Evolutionary conservation across 2,797 vertebrate species (phyloP).

Genomic region (Octomys mimax): DNA sequence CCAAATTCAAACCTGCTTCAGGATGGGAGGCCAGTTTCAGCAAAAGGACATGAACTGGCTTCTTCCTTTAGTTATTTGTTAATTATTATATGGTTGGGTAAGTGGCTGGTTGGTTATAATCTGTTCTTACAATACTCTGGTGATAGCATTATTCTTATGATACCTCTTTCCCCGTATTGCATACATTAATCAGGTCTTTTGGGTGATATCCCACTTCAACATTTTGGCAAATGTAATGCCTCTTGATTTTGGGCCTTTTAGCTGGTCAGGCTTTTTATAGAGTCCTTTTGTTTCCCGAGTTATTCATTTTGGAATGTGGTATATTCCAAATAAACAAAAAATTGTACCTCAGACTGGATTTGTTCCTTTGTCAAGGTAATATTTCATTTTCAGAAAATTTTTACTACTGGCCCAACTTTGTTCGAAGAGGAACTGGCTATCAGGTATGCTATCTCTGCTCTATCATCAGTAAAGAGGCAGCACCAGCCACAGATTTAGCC

Average conservation of each 20-base stretch:
- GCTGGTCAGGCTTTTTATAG: neutral
- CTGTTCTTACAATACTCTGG: neutral
- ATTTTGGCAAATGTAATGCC: neutral
- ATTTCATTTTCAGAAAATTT: neutral
- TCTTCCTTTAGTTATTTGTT: neutral
- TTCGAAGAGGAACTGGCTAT: neutral
- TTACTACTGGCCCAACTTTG: neutral
- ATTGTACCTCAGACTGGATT: neutral
- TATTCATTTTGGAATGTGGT: neutral
- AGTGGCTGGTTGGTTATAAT: neutral
- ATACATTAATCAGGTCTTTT: neutral
- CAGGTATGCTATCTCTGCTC: neutral
- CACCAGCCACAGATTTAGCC: neutral
- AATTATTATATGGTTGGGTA: neutral
- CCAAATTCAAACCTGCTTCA: neutral
- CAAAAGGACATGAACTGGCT: neutral
- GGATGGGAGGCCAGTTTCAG: neutral
- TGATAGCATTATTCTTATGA: neutral
- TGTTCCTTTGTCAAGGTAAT: neutral
- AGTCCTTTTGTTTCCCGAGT: neutral
- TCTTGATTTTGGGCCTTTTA: neutral
- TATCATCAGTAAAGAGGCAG: neutral
- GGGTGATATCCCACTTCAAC: neutral
- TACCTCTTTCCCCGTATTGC: neutral
- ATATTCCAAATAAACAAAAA: neutral